Conservation (phyloP, 2,113 vertebrate species). For the Oriolus oriolus region DNA sequence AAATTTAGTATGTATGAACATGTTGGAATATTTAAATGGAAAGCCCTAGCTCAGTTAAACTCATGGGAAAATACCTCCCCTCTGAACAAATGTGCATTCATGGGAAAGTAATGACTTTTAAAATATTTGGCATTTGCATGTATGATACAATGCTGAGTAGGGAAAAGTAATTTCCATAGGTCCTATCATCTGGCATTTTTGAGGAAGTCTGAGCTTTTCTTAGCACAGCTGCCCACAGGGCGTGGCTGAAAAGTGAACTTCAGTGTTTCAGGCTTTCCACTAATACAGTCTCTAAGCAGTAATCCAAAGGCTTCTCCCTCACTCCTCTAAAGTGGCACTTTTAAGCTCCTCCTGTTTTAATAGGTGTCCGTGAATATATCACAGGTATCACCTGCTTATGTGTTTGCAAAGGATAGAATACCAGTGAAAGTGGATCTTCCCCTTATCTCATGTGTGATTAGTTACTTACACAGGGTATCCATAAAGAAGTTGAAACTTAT, state of each 20-base stretch:
- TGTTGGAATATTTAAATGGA: neutral
- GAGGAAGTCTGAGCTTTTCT: neutral
- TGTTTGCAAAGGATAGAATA: neutral
- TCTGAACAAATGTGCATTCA: neutral
- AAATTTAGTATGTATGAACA: neutral
- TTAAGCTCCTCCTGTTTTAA: neutral
- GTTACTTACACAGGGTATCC: neutral
- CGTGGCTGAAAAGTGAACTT: neutral
- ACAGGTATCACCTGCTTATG: neutral
- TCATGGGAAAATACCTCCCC: neutral
- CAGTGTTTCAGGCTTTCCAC: neutral
- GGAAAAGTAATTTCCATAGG: neutral
- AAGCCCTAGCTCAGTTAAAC: neutral
- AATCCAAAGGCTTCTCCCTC: neutral
- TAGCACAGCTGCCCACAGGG: rapidly evolving
- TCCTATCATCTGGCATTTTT: neutral
- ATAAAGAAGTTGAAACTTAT: neutral
- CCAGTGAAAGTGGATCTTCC: neutral
- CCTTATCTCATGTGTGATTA: neutral
- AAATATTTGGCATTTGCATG: neutral
- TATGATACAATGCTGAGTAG: neutral
- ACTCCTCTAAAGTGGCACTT: neutral
- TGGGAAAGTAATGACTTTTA: neutral
- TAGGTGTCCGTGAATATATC: neutral
- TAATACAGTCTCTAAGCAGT: neutral